phyloP scores from a whole-genome alignment of 2,797 vertebrate species.

The Hylomyscus alleni region DNA sequence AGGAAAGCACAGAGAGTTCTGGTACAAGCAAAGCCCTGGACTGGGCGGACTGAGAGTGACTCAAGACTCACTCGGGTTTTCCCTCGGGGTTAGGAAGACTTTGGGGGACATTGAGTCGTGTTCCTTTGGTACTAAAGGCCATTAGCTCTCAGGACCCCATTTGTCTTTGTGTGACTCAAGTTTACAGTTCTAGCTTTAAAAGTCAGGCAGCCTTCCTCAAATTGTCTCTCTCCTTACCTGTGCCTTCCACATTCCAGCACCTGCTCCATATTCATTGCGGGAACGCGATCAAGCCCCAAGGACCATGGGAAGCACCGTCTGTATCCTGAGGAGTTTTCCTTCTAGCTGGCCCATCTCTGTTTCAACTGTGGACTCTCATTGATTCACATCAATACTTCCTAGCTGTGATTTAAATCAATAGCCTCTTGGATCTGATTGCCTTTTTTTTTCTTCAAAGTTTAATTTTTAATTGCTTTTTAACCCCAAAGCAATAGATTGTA shows the following conservation, averaged over 20 bases:
- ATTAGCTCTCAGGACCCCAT: neutral
- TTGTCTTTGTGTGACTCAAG: neutral
- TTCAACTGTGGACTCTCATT: neutral
- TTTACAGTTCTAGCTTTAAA: neutral
- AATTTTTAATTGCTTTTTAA: conserved; percentile 28
- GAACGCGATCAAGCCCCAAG: accelerated
- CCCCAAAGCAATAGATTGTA: conserved; percentile 42
- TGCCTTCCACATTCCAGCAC: neutral
- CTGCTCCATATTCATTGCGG: neutral
- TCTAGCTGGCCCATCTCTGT: neutral
- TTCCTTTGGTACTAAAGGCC: neutral
- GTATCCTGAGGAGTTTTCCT: neutral
- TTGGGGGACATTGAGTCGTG: accelerated
- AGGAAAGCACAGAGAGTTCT: neutral
- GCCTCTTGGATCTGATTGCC: neutral
- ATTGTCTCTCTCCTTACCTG: neutral
- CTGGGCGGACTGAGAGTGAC: accelerated
- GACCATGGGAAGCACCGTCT: neutral
- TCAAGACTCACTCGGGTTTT: neutral
- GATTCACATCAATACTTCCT: neutral
- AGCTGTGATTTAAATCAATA: neutral
- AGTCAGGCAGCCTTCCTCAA: neutral
- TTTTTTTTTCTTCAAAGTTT: neutral
- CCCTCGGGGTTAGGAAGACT: neutral
- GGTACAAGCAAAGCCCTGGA: neutral